These are phyloP conservation scores for Apis mellifera DNA, from an alignment of 1,140 invertebrate genomes.

Conservation along the genomic window Amel_HAv3.1 CM009935.2:9634501-9635000, in stretches of 20 bases:
- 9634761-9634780: not conserved
- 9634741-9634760: slow-evolving; percentile 11
- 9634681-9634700: slow-evolving; percentile 4
- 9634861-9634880: not conserved
- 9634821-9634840: slow-evolving; percentile 11
- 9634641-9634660: slow-evolving; percentile 16
- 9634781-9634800: slow-evolving; percentile 1
- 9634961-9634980: slow-evolving; percentile 65
- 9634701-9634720: not conserved
- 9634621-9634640: slow-evolving; percentile 14
- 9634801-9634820: slow-evolving; percentile 1
- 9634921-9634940: slow-evolving; percentile 68
- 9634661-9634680: too few relatives aligned
- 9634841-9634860: slow-evolving; percentile 44
- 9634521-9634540: not conserved
- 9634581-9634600: not conserved
- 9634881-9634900: not conserved
- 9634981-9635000: slow-evolving; percentile 31
- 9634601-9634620: not conserved
- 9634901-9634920: slow-evolving; percentile 66
- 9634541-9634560: too few relatives aligned
- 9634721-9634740: slow-evolving; percentile 12
- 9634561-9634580: not conserved
- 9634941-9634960: slow-evolving; percentile 8
- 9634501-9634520: not conserved